These are phyloP conservation scores for Hycleus cichorii DNA, from an alignment of 1,140 invertebrate genomes.

Conservation along the genomic window DNA sequence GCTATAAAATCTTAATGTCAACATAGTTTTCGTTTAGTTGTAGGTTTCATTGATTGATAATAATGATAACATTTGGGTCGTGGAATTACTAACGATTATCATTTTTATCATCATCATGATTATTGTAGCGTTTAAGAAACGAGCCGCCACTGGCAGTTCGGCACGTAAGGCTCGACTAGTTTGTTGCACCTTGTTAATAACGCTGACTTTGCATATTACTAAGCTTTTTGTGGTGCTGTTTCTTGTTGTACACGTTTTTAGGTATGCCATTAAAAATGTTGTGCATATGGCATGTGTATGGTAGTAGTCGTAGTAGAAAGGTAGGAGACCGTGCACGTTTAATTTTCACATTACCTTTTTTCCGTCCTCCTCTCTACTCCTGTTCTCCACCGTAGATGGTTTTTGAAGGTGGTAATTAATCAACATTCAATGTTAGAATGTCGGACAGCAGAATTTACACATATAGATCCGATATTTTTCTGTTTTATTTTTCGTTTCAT, in stretches of 20 bases:
- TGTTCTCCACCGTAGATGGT: slow-evolving; percentile 12
- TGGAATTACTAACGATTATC: too few species aligned
- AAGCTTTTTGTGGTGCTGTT: slow-evolving; percentile 28
- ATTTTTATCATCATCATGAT: neutral
- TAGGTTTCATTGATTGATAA: neutral
- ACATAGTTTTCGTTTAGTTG: neutral
- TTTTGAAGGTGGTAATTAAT: slow-evolving; percentile 28
- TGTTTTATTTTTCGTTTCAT: too few species aligned
- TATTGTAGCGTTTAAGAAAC: neutral
- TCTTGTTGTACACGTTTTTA: slow-evolving; percentile 26
- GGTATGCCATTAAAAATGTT: slow-evolving; percentile 31
- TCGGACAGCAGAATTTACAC: too few species aligned
- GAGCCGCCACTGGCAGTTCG: slow-evolving; percentile 18
- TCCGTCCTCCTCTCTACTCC: neutral
- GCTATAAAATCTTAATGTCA: neutral
- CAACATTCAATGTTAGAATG: neutral
- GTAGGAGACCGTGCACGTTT: slow-evolving; percentile 23
- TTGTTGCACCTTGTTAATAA: slow-evolving; percentile 41
- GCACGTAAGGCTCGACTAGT: slow-evolving; percentile 24
- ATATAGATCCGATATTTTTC: too few species aligned
- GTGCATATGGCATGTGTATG: slow-evolving; percentile 30
- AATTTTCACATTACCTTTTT: slow-evolving; percentile 31
- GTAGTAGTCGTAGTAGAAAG: too few species aligned
- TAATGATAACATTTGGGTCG: neutral
- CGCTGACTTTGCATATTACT: slow-evolving; percentile 40